Evolutionary conservation across 2,113 vertebrate genomes (phyloP).

Genomic region (Halichoeres trimaculatus): DNA sequence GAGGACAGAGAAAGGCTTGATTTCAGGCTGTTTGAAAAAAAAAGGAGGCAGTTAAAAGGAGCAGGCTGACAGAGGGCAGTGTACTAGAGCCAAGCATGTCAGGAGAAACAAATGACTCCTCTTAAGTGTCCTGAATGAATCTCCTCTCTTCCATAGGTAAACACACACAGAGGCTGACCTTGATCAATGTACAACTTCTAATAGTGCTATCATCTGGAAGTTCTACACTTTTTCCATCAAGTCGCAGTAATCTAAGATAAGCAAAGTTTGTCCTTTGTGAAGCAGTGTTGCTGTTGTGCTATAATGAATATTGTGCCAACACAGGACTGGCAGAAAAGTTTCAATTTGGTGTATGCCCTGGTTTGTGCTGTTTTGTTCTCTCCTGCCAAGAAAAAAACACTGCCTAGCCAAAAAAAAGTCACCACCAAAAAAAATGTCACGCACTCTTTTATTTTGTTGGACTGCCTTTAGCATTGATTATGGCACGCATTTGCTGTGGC

Average conservation of each 20-base stretch:
- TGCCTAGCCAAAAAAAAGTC: no score
- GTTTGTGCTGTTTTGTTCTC: no score
- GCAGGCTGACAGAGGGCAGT: conserved; percentile 17
- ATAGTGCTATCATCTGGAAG: not conserved
- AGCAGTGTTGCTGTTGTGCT: no score
- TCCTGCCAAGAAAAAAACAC: no score
- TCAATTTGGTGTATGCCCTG: no score
- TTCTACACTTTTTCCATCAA: not conserved
- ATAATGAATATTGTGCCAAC: not conserved
- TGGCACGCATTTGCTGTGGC: no score
- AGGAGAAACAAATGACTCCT: not conserved
- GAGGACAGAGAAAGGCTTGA: not conserved
- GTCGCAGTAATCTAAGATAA: not conserved
- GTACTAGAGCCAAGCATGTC: conserved; percentile 23
- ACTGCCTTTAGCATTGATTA: no score
- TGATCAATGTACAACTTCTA: not conserved
- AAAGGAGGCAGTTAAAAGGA: conserved; percentile 25
- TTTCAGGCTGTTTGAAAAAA: conserved; percentile 14
- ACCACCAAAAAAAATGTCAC: no score
- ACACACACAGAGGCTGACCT: not conserved
- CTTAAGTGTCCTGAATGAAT: conserved; percentile 1
- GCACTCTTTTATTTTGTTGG: no score
- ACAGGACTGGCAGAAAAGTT: not conserved
- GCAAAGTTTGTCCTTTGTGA: not conserved
- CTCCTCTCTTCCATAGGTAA: not conserved